A percentile compares a stretch with the other conserved stretches of the same genome.
Evolutionary conservation across 2,113 vertebrate species (phyloP).

Genomic region (Turnix velox): DNA sequence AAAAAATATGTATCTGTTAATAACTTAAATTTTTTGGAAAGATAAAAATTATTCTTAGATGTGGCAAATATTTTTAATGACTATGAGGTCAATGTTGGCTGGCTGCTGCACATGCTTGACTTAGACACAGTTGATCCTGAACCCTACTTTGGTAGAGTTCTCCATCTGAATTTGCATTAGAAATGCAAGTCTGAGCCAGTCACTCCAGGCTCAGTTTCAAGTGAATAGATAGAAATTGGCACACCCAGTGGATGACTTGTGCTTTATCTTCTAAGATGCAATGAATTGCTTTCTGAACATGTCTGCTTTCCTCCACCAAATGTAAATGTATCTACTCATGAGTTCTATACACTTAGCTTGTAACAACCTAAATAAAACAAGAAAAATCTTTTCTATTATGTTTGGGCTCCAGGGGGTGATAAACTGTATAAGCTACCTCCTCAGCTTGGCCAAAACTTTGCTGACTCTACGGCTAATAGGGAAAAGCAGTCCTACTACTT

Average conservation of each 20-base stretch:
- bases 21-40: background rate
- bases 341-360: background rate
- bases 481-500: background rate
- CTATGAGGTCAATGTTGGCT: background rate
- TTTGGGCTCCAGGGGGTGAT: background rate
- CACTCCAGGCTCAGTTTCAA: background rate
- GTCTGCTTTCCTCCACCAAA: background rate
- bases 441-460: background rate
- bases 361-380: slow-evolving; percentile 1
- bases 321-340: slow-evolving; percentile 7
- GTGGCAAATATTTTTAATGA: background rate
- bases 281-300: background rate
- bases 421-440: background rate
- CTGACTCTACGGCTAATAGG: background rate
- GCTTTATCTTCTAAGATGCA: background rate
- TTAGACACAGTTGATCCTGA: fast-evolving
- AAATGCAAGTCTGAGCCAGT: background rate
- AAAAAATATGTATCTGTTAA: background rate
- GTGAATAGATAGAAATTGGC: background rate
- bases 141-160: background rate
- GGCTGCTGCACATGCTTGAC: fast-evolving
- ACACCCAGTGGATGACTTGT: background rate
- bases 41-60: background rate
- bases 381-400: background rate
- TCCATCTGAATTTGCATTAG: background rate